phyloP scores from a whole-genome alignment of 1,140 invertebrate genomes.

The Zaprionus africanus region DNA sequence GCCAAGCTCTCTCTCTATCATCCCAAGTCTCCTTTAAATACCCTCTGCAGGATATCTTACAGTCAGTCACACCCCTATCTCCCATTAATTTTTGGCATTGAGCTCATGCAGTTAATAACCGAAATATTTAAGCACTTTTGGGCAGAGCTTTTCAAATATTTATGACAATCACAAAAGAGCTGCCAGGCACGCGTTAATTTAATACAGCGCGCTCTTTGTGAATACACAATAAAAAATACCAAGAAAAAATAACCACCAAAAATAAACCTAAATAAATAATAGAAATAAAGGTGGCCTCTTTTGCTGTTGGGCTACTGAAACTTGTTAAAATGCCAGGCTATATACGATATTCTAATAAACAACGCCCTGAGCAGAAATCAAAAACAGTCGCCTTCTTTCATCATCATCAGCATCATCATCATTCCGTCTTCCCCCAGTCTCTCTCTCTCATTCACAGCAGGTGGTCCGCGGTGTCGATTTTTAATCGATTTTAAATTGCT shows the following conservation, averaged over 20 bases:
- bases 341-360: constrained; percentile 73
- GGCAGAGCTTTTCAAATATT: constrained; percentile 42
- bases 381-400: constrained; percentile 9
- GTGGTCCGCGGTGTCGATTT: constrained; percentile 66
- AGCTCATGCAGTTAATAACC: constrained; percentile 38
- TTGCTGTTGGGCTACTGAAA: constrained; percentile 65
- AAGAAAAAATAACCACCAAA: not conserved
- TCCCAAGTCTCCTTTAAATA: no score
- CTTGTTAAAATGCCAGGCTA: constrained; percentile 65
- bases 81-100: constrained; percentile 20
- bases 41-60: not conserved
- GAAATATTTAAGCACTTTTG: constrained; percentile 39
- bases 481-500: constrained; percentile 79
- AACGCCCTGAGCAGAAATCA: constrained; percentile 58
- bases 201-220: constrained; percentile 34
- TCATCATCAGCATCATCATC: not conserved
- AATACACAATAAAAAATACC: constrained; percentile 16
- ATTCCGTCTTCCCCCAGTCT: not conserved
- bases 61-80: not conserved
- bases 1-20: no score
- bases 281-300: constrained; percentile 15
- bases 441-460: constrained; percentile 38
- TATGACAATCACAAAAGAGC: constrained; percentile 45
- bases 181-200: constrained; percentile 47
- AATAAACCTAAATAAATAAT: constrained; percentile 15